Evolutionary conservation across 2,113 vertebrate genomes (phyloP).

Genomic region (Sinocyclocheilus anshuiensis): DNA sequence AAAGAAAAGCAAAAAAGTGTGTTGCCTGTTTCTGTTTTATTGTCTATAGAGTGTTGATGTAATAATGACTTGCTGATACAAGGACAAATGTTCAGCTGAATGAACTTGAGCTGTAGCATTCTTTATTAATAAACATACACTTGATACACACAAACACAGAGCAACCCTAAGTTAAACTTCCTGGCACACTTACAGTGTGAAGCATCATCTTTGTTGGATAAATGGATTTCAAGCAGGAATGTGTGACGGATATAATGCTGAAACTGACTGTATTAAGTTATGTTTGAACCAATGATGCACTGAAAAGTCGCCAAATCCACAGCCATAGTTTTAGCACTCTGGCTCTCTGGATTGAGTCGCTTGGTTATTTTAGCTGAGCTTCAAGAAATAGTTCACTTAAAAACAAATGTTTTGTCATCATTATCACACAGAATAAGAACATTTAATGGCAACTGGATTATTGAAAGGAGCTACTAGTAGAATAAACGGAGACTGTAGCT

Average conservation of each 20-base stretch:
- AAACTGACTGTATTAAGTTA: neutral
- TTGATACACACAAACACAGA: slow-evolving; percentile 37
- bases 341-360: neutral
- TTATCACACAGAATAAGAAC: neutral
- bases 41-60: neutral
- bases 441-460: neutral
- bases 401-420: neutral
- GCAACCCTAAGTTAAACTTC: slow-evolving; percentile 1
- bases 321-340: neutral
- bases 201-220: neutral
- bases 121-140: slow-evolving; percentile 43
- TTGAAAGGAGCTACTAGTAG: neutral
- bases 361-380: neutral
- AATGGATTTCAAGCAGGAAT: slow-evolving; percentile 14
- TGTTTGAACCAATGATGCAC: slow-evolving; percentile 36
- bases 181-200: slow-evolving; percentile 16
- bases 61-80: neutral
- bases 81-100: neutral
- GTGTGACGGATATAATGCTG: neutral
- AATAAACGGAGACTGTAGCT: neutral
- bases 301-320: neutral
- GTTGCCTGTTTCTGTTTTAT: neutral
- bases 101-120: slow-evolving; percentile 11
- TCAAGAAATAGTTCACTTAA: neutral
- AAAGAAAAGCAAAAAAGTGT: slow-evolving; percentile 10